Base-by-base conservation (phyloP, 2,113 vertebrate genomes). In the Petromus typicus region DNA sequence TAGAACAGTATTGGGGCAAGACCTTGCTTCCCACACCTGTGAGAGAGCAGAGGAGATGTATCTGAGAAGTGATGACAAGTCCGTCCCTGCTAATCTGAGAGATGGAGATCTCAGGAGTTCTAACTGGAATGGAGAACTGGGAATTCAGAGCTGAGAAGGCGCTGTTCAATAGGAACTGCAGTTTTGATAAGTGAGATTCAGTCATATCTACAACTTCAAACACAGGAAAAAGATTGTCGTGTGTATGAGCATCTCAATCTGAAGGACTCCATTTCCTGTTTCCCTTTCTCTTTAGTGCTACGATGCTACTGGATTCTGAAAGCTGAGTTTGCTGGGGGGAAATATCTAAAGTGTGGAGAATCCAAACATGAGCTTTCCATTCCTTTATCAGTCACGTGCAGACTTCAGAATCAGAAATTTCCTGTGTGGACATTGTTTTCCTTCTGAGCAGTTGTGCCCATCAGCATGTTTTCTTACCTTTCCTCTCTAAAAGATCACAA, bases 291-390 rank as follows among this genome's bases (percentile, higher is more conserved):
- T 37, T 82, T 5, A 1, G 10, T 54, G 13, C 2, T 34, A 45
- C 27, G 12, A 5, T 54, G 30, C 5, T 66, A 43, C 51, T 64
- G 4, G 18, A 43, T 80, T 87, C 10, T 84, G 95, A 96, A 89
- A 40, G 18, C 32, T 93, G 63, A 87, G 67, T 10, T 93, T 95
- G 3, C 90, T 30, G 16, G 9, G 27, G 45, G 83, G 91, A 85
- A 88, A 40, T 10, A 56, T 73, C 48, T 79, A 75, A 40, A 86
- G 57, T 84, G 82, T 86, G 40, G 57, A 30, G 73, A 86, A 7
- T 93, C 43, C 48, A 56, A 2, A 83, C 86, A 96, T 90, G 89
- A 94, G 48, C 90, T 85, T 88, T 73, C 92, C 37, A 69, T 95
- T 94, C 9, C 10, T 40, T 84, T 37, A 80, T 85, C 57, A 89